Percentiles rank a stretch among this genome's conserved stretches.
Evolutionary conservation across 1,140 invertebrate genomes (phyloP).

Genomic region (Drosophila sucinea): DNA sequence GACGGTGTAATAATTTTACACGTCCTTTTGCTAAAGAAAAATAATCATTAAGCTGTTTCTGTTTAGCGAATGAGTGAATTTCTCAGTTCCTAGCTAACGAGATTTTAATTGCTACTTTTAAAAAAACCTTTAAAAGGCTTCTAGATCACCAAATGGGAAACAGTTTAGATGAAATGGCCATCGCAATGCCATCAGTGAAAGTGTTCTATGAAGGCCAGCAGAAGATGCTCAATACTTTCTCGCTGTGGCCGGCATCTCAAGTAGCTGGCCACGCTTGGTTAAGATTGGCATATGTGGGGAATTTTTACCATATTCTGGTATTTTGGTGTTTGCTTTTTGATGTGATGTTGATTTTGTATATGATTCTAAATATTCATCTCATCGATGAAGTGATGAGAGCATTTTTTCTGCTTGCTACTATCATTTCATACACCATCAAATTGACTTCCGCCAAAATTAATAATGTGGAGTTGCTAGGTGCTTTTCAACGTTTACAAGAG

Average conservation of each 20-base stretch:
- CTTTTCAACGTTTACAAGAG: slow-evolving; percentile 43
- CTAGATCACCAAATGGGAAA: neutral
- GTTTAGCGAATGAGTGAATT: neutral
- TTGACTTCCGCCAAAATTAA: slow-evolving; percentile 40
- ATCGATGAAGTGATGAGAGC: slow-evolving; percentile 62
- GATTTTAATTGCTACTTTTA: neutral
- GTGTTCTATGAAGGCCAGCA: neutral
- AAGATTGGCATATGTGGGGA: slow-evolving; percentile 22
- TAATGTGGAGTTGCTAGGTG: slow-evolving; percentile 27
- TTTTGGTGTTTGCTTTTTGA: slow-evolving; percentile 64
- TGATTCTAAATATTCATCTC: slow-evolving; percentile 41
- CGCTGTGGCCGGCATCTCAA: slow-evolving; percentile 44
- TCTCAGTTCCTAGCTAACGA: neutral
- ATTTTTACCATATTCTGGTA: slow-evolving; percentile 45
- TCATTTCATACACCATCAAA: slow-evolving; percentile 47
- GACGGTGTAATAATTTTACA: neutral
- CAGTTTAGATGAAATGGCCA: neutral
- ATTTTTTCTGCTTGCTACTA: slow-evolving; percentile 63
- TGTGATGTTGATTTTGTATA: slow-evolving; percentile 47
- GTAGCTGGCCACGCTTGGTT: neutral
- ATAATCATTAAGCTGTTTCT: too few species aligned
- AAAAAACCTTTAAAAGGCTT: neutral
- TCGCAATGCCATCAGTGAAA: neutral
- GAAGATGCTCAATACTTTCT: slow-evolving; percentile 32
- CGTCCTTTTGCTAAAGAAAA: neutral